Percentiles rank a stretch among this genome's conserved stretches.
These are phyloP conservation scores for Ostrea edulis DNA, from an alignment of 1,140 invertebrate genomes.

Conservation along the genomic window DNA sequence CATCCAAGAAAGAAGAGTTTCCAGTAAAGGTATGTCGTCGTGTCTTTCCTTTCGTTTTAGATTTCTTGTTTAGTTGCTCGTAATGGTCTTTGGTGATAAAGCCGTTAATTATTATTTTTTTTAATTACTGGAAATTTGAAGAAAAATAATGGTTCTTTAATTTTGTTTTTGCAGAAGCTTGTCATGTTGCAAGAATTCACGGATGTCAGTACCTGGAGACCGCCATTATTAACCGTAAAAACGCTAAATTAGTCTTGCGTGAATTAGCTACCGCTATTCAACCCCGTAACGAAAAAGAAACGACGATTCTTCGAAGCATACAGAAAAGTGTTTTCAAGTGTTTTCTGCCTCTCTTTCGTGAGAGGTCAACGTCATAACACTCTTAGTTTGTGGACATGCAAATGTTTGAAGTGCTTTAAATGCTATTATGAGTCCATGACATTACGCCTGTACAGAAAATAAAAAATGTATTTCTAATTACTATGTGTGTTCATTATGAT, in stretches of 20 bases:
- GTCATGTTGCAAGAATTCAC: conserved; percentile 12
- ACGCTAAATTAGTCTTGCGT: not conserved
- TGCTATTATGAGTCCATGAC: no score
- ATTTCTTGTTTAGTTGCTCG: no score
- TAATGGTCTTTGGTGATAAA: not conserved
- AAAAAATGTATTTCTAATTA: no score
- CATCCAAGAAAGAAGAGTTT: not conserved
- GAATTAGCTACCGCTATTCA: not conserved
- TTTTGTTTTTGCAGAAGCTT: not conserved
- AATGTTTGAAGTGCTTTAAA: no score
- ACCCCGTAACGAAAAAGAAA: not conserved
- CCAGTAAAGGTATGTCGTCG: not conserved
- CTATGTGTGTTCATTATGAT: no score
- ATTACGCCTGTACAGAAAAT: no score
- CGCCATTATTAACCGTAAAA: not conserved
- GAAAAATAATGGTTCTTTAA: not conserved
- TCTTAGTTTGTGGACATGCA: no score
- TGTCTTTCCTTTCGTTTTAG: no score
- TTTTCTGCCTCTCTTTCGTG: not conserved
- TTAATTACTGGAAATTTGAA: not conserved
- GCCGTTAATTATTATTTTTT: not conserved
- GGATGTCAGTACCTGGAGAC: not conserved
- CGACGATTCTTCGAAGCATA: not conserved
- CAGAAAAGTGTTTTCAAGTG: not conserved
- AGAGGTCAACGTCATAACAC: not conserved